Conservation (phyloP, 2,888 invertebrate species). For the Agrilus biguttatus region DNA sequence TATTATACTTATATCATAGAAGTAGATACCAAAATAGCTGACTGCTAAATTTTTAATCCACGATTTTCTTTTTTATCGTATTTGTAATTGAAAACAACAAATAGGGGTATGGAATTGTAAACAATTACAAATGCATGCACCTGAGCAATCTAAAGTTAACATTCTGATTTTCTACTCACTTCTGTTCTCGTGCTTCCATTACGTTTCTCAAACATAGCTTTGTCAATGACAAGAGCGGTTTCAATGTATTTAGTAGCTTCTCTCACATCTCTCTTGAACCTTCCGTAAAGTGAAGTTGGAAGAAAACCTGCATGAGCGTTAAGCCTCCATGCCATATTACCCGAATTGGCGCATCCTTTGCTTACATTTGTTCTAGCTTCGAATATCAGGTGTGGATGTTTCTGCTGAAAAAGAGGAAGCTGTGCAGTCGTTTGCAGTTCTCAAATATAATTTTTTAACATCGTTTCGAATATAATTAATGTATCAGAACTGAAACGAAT, state of each 20-base stretch:
- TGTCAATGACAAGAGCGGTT: constrained; percentile 89
- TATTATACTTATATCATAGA: too few species aligned
- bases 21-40: too few species aligned
- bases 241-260: constrained; percentile 91
- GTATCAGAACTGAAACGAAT: too few species aligned
- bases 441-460: background rate
- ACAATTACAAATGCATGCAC: too few species aligned
- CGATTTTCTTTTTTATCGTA: too few species aligned
- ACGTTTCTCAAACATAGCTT: constrained; percentile 88
- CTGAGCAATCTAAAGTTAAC: too few species aligned
- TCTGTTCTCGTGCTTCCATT: constrained; percentile 79
- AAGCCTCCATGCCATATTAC: constrained; percentile 58
- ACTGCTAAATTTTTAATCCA: too few species aligned
- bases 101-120: too few species aligned
- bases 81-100: too few species aligned
- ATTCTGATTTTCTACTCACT: constrained; percentile 29
- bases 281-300: constrained; percentile 31
- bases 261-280: constrained; percentile 58
- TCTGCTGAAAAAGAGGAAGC: constrained; percentile 66
- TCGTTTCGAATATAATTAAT: too few species aligned
- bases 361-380: constrained; percentile 82
- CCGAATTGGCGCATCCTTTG: constrained; percentile 81
- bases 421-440: constrained; percentile 25
- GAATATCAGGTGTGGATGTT: constrained; percentile 96
- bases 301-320: constrained; percentile 31